phyloP scores from a whole-genome alignment of 2,888 invertebrate species.

The Leptinotarsa tumamoca region DNA sequence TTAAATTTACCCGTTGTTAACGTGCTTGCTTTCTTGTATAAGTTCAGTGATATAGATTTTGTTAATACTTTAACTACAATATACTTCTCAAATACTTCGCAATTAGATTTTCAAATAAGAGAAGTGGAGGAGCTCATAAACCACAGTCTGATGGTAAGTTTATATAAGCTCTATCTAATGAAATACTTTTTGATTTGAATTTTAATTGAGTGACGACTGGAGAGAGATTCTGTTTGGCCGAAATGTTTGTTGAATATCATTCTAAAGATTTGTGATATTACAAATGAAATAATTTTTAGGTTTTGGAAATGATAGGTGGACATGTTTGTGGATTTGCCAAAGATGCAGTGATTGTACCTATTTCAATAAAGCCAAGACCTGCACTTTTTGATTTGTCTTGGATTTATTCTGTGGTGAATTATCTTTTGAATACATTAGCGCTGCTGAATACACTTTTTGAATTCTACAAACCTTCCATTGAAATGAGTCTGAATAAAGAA shows the following conservation, averaged over 20 bases:
- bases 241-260: too few relatives aligned
- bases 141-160: slow-evolving; percentile 58
- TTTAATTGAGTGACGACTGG: neutral
- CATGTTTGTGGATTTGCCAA: slow-evolving; percentile 59
- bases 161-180: neutral
- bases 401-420: slow-evolving; percentile 61
- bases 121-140: slow-evolving; percentile 59
- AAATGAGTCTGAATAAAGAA: slow-evolving; percentile 57
- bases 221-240: neutral
- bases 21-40: slow-evolving; percentile 58
- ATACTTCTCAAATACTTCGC: slow-evolving; percentile 56
- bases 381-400: slow-evolving; percentile 58
- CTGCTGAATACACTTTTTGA: slow-evolving; percentile 57
- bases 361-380: slow-evolving; percentile 58
- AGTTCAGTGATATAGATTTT: slow-evolving; percentile 55
- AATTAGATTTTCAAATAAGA: slow-evolving; percentile 54
- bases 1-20: slow-evolving; percentile 59
- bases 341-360: slow-evolving; percentile 55
- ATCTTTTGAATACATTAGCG: slow-evolving; percentile 57
- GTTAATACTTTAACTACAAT: slow-evolving; percentile 55
- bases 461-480: slow-evolving; percentile 55
- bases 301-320: slow-evolving; percentile 60
- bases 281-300: slow-evolving; percentile 48
- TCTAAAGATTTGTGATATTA: too few relatives aligned
- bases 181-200: neutral